Base-by-base conservation (phyloP, 2,113 vertebrate genomes). In the Pelecanoides urinatrix region DNA sequence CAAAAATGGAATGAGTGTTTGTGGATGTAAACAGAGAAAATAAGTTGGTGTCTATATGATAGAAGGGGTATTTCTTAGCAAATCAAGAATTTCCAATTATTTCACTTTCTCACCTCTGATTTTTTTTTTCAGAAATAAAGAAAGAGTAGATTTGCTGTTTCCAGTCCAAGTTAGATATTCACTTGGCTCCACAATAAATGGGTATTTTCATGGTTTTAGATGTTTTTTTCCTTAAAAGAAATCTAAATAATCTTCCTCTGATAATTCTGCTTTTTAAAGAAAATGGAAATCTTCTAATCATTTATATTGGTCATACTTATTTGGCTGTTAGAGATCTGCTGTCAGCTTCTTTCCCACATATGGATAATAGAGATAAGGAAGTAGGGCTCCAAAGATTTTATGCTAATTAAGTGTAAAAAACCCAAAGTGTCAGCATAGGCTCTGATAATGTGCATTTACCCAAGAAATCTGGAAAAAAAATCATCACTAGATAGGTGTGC, bases 351-450 rank as follows among this genome's bases (percentile, higher is more conserved):
- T 90, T 94, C 45, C 18, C 14, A 52, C 16, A 2, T 87, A 94
- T 94, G 38, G 68, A 79, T 94, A 94, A 88, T 13, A 77, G 27
- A 93, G 34, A 86, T 86, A 63, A 87, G 76, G 93, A 91, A 73
- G 49, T 52, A 49, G 18, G 20, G 10, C 25, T 88, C 38, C 40
- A 84, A 90, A 96, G n/a, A 76, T 76, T 78, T 94, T 81, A 72
- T 82, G 62, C 21, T 96, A 94, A 80, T 92, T 92, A 90, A 89
- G 77, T 80, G 38, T 80, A 76, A 92, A 92, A 91, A 68, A 3
- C 2, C 16, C 52, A 29, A 49, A 58, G 29, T 70, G 32, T 86
- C 71, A 74, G 66, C 49, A 52, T 20, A 78, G 56, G 23, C 79
- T 83, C 30, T 45, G 50, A 84, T 67, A 88, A 81, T 50, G 61